phyloP scores from a whole-genome alignment of 2,113 vertebrate species.

The Helogale parvula region DNA sequence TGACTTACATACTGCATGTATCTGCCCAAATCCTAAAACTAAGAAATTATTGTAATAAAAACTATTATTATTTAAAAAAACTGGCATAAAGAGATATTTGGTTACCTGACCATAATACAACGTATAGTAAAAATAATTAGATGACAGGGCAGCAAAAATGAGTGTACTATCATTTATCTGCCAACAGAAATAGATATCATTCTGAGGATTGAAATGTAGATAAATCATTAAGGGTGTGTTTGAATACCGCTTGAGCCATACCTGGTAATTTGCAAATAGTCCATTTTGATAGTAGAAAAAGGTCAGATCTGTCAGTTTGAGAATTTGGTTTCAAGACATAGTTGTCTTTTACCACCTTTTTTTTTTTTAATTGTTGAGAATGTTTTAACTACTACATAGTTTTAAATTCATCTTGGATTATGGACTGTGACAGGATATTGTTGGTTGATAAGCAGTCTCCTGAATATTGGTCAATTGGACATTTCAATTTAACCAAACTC shows the following conservation, averaged over 20 bases:
- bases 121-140: conserved; percentile 55
- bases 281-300: conserved; percentile 70
- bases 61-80: conserved; percentile 71
- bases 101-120: conserved; percentile 65
- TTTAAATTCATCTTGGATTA: conserved; percentile 9
- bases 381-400: conserved; percentile 50
- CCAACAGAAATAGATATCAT: conserved; percentile 57
- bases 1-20: conserved; percentile 72
- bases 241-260: neutral
- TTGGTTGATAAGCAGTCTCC: neutral
- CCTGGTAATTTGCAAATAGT: conserved; percentile 40
- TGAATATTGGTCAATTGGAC: neutral
- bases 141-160: conserved; percentile 37
- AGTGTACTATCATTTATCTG: conserved; percentile 30
- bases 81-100: conserved; percentile 65
- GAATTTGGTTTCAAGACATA: conserved; percentile 55
- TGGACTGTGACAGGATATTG: neutral
- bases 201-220: conserved; percentile 70
- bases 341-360: conserved; percentile 43
- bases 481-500: conserved; percentile 25
- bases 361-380: conserved; percentile 58
- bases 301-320: conserved; percentile 71
- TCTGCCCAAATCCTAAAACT: conserved; percentile 81
- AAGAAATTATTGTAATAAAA: conserved; percentile 82
- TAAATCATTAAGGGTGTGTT: conserved; percentile 61